Conservation (phyloP, 2,113 vertebrate species). For the Stegastes partitus region DNA sequence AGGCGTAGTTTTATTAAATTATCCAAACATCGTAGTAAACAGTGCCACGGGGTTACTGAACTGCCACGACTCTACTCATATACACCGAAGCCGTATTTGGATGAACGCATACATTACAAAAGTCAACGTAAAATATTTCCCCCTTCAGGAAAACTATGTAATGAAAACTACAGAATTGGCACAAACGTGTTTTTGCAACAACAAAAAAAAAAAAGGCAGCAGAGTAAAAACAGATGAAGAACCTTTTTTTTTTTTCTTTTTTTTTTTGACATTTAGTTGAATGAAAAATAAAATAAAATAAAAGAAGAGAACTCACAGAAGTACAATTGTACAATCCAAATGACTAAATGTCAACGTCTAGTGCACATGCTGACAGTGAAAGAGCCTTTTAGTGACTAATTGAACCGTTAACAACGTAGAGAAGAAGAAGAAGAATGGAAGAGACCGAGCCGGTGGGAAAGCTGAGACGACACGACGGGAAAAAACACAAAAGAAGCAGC, state of each 20-base stretch:
- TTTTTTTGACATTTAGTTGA: conserved; percentile 63
- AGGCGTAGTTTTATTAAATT: conserved; percentile 82
- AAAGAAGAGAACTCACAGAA: conserved; percentile 70
- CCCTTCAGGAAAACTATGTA: conserved; percentile 59
- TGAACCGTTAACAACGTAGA: conserved; percentile 52
- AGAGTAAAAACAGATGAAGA: conserved; percentile 72
- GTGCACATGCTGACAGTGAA: conserved; percentile 78
- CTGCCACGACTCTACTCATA: conserved; percentile 59
- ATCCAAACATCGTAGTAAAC: conserved; percentile 77
- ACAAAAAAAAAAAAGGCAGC: conserved; percentile 62
- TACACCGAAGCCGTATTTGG: conserved; percentile 68
- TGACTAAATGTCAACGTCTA: conserved; percentile 77
- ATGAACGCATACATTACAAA: conserved; percentile 78
- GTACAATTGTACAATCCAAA: conserved; percentile 78
- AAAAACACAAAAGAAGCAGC: conserved; percentile 12
- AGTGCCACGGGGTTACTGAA: conserved; percentile 66
- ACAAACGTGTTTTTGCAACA: conserved; percentile 63
- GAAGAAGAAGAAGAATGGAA: conserved; percentile 49
- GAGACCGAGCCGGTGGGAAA: conserved; percentile 61
- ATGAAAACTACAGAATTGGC: conserved; percentile 75
- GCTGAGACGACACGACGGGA: conserved; percentile 37
- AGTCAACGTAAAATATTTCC: conserved; percentile 69
- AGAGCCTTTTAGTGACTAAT: conserved; percentile 62
- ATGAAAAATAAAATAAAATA: conserved; percentile 69
- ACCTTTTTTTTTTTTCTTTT: conserved; percentile 51